phyloP scores from a whole-genome alignment of 2,888 invertebrate genomes.

The Xestia rhomboidea region DNA sequence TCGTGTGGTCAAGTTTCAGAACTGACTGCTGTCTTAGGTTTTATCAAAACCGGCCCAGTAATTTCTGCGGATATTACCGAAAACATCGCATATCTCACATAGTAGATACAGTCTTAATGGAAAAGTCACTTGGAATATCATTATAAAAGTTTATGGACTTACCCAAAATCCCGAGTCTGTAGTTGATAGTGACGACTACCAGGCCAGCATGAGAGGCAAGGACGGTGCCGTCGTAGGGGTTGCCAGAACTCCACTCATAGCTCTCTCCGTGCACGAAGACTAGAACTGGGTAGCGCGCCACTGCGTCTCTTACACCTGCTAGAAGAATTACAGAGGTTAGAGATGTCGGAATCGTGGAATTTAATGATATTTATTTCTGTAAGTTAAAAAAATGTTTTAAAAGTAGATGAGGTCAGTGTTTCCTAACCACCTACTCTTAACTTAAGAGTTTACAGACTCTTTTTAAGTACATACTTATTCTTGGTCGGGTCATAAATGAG shows the following conservation, averaged over 20 bases:
- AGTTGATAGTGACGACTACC: constrained; percentile 97
- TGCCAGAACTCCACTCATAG: constrained; percentile 99
- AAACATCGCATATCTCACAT: not conserved
- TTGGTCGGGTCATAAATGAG: not conserved
- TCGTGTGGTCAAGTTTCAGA: not conserved
- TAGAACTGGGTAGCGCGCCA: constrained; percentile 95
- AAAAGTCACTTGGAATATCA: not conserved
- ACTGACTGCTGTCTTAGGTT: too few species aligned
- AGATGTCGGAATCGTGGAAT: constrained; percentile 9
- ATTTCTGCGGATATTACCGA: not conserved
- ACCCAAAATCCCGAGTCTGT: constrained; percentile 95
- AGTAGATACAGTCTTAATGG: not conserved
- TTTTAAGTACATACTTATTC: not conserved
- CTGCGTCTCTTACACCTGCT: constrained; percentile 92
- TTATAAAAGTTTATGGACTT: constrained; percentile 78
- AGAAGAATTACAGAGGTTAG: constrained; percentile 66
- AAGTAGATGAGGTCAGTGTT: not conserved
- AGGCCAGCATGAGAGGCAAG: constrained; percentile 97
- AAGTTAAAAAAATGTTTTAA: too few species aligned
- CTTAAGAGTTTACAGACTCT: not conserved
- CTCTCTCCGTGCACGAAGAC: constrained; percentile 98
- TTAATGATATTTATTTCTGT: not conserved
- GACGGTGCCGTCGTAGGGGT: constrained; percentile 99
- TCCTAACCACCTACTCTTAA: not conserved
- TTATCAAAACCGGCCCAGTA: not conserved